Evolutionary conservation across 2,797 vertebrate species (phyloP), one percentile per base, ranked within the genome.

Genomic region (Chelmon rostratus): DNA sequence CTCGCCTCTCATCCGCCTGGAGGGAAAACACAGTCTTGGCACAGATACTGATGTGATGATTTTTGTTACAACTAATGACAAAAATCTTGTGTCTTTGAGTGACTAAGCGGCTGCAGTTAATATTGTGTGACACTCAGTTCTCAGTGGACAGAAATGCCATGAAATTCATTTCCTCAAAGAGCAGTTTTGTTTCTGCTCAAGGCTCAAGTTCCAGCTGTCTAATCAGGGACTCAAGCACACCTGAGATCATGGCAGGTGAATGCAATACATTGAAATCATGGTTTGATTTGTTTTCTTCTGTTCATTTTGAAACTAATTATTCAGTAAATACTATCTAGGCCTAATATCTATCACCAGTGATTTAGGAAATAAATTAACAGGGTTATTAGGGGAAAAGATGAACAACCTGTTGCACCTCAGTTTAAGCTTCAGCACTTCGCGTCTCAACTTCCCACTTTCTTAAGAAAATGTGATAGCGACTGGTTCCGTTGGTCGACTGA

Each of bases 1-100:
- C 90, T 67, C 94, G 89, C 76, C 83, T 91, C 79, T 94, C 95
- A 64, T 96, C 96, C 82, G 76, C 91, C 96, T 96, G 84, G 6
- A 70, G 50, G 38, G 33, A 40, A 56, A 61, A 73, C 12, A 72
- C 35, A 42, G 49, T 38, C 46, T 65, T 35, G 54, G 3, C 13
- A 73, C 13, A 47, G 19, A 12, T 21, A 46, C 21, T 23, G 9
- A 57, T 13, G 46, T 10, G 8, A 68, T 67, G 18, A 47, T 67
- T 49, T 54, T 42, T 8, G 42, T 33, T 12, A 44, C 9, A 25
- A 9, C 19, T 4, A 9, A 35, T 33, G 23, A 2, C 38, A 7
- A 25, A 38, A 28, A 0, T 3, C 5, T 1, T 10, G 10, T 25
- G 35, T 25, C 0, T 50, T 28, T 50, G 18, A 23, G 37, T 5